Evolutionary conservation across 2,888 invertebrate genomes (phyloP).

Genomic region (Himalopsyche anomala): DNA sequence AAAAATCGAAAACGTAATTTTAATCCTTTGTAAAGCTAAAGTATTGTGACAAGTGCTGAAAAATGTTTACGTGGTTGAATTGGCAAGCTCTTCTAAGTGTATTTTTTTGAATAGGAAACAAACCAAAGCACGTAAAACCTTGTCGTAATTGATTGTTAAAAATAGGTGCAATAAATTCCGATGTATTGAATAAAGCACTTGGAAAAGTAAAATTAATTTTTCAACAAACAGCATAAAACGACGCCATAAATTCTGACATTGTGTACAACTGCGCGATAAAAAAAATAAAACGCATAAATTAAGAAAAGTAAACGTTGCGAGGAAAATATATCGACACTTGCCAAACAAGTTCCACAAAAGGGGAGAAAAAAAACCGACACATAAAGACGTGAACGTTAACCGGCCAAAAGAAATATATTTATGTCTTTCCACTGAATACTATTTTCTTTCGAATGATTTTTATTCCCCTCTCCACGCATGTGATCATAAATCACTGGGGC

Average conservation of each 20-base stretch:
- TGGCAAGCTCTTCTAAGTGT: neutral
- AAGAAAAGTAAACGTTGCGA: conserved; percentile 43
- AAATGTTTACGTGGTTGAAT: neutral
- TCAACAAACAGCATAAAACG: conserved; percentile 47
- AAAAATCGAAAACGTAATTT: neutral
- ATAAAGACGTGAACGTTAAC: conserved; percentile 59
- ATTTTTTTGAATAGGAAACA: neutral
- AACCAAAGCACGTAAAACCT: conserved; percentile 17
- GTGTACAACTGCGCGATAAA: conserved; percentile 43
- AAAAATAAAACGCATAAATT: conserved; percentile 57
- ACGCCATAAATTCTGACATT: conserved; percentile 51
- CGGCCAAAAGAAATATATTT: conserved; percentile 64
- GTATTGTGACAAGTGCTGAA: too few species aligned
- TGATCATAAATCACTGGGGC: conserved; percentile 63
- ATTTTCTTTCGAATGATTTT: conserved; percentile 65
- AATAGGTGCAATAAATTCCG: conserved; percentile 6
- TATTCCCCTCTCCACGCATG: conserved; percentile 59
- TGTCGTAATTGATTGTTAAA: conserved; percentile 33
- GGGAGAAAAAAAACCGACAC: conserved; percentile 46
- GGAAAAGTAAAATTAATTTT: conserved; percentile 21
- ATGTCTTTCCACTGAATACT: conserved; percentile 65
- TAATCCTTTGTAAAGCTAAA: too few species aligned
- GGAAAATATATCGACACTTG: conserved; percentile 61
- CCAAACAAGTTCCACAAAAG: conserved; percentile 55
- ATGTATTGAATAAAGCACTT: neutral